Base-by-base conservation (phyloP, 2,113 vertebrate genomes). In the Ochotona princeps region DNA sequence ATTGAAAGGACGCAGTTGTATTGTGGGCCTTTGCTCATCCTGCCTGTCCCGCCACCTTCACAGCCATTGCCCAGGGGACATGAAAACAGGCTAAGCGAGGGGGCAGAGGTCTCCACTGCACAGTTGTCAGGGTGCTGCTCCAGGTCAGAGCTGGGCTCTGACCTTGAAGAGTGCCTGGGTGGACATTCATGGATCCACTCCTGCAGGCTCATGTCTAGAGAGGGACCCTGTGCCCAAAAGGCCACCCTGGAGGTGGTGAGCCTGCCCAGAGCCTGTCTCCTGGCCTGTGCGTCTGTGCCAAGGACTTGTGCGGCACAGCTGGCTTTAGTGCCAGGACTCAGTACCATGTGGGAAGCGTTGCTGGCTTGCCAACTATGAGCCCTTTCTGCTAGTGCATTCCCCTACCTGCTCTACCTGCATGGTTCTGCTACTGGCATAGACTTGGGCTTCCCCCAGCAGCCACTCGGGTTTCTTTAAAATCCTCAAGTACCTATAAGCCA, bases 381-480 rank as follows among this genome's bases (percentile, higher is more conserved):
- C 26, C 35, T 49, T n/a, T 35, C 61, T 38, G 47, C 54, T 25
- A 25, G 12, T 0, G 0, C 11, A 74, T 38, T 18, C 0, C n/a
- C 61, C 65, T 67, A 35, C 28, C 87, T 32, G 83, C 28, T 17
- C 90, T 20, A 95, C 94, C 83, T 86, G 94, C 6, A 54, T 65
- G 81, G 74, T 61, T 26, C 0, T 17, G 85, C 92, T 90, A 63
- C 91, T 90, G 51, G 63, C 87, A 88, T 8, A 67, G 72, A 21
- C 6, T 91, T 78, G 0, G 1, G 4, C 8, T 32, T 83, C 88
- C 93, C 90, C 82, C 30, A 75, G 70, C 63, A 47, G 63, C 1
- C 90, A 78, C n/a, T n/a, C n/a, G n/a, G 93, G 91, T 69, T 74
- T 96, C 96, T 93, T 92, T 94, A 84, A 88, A 94, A 96, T 75